Evolutionary conservation across 2,113 vertebrate genomes (phyloP).

Genomic region (Emberiza fucata): DNA sequence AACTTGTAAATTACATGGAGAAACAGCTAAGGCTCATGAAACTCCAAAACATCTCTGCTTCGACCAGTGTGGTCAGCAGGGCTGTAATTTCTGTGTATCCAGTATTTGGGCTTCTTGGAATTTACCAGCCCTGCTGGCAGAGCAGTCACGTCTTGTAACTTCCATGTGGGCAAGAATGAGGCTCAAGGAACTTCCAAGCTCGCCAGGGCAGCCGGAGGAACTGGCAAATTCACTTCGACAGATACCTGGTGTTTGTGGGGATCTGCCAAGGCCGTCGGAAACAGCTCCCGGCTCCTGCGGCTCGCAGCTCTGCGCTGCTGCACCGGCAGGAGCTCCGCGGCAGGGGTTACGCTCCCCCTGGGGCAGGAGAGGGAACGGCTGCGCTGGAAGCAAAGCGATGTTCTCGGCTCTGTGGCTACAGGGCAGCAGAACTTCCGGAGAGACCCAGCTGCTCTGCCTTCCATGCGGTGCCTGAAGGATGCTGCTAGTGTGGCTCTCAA

Average conservation of each 20-base stretch:
- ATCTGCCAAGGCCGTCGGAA: background rate
- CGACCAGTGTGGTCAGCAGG: slow-evolving; percentile 25
- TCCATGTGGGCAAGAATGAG: background rate
- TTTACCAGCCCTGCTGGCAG: slow-evolving; percentile 20
- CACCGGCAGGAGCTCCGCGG: background rate
- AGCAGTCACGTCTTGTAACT: background rate
- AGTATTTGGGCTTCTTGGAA: slow-evolving; percentile 47
- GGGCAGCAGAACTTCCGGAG: background rate
- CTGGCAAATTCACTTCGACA: background rate
- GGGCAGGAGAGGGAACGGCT: background rate
- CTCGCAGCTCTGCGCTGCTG: background rate
- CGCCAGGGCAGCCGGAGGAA: slow-evolving; percentile 13
- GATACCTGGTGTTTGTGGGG: slow-evolving; percentile 9
- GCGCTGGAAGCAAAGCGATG: background rate
- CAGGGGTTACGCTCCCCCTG: background rate
- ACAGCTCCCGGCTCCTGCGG: background rate
- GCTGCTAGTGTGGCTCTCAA: background rate
- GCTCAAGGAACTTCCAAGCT: slow-evolving; percentile 25
- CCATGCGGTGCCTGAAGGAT: background rate
- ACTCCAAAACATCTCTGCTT: slow-evolving; percentile 3
- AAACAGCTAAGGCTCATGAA: slow-evolving; percentile 13
- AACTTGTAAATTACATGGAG: slow-evolving; percentile 10
- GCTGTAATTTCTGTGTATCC: slow-evolving; percentile 52
- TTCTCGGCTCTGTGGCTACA: background rate
- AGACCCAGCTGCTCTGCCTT: background rate